phyloP scores from a whole-genome alignment of 37 sponge, comb jelly and placozoan genomes.

The Bolinopsis microptera region DNA sequence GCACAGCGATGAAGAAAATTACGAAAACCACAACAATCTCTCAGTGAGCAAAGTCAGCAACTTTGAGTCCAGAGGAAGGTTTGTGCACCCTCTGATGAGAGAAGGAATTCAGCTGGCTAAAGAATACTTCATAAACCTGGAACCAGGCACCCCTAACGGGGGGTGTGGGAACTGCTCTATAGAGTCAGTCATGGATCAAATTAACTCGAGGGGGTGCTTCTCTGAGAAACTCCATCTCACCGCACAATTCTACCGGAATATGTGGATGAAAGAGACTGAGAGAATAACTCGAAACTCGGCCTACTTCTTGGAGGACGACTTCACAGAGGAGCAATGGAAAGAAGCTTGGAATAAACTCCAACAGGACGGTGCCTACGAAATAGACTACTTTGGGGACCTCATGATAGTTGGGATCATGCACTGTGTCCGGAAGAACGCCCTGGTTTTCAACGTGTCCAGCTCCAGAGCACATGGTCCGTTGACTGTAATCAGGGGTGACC shows the following conservation, averaged over 20 bases:
- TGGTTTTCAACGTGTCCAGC: not conserved
- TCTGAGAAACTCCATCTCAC: not conserved
- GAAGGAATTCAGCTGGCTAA: not conserved
- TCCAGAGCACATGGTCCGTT: not conserved
- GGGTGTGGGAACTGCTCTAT: constrained; percentile 8
- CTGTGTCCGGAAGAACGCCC: constrained; percentile 11
- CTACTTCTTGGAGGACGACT: not conserved
- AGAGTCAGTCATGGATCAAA: constrained; percentile 1
- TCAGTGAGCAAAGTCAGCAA: not conserved
- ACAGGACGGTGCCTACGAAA: not conserved
- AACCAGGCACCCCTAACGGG: not conserved
- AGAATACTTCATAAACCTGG: not conserved
- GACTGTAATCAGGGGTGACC: constrained; percentile 1
- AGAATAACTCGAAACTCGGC: not conserved
- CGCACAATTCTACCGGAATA: not conserved
- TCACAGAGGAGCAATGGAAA: constrained; percentile 2
- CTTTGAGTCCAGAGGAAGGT: not conserved
- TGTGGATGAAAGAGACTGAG: constrained; percentile 17
- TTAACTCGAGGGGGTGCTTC: not conserved
- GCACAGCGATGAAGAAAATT: not conserved
- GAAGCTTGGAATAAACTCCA: not conserved
- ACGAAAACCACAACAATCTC: not conserved
- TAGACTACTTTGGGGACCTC: constrained; percentile 31
- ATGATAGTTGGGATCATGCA: constrained; percentile 23
- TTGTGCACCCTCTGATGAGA: not conserved